Evolutionary conservation across 2,797 vertebrate species (phyloP), one percentile per base, ranked within the genome.

Genomic region (Tympanoctomys barrerae): DNA sequence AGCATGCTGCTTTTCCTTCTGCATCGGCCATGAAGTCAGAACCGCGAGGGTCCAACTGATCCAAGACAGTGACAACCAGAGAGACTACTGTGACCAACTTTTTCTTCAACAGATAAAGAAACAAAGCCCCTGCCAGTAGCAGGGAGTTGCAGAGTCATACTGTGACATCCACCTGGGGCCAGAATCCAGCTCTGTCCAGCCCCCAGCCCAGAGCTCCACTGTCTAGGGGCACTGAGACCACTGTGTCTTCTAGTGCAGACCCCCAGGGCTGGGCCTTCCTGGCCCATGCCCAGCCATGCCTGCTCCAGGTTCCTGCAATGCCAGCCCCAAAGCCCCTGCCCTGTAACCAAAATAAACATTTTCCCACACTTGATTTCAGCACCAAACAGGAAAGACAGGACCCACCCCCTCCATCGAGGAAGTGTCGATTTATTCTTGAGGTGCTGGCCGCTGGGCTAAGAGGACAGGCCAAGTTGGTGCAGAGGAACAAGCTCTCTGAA

Each of bases 341-440:
- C 78, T 24, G 8, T 12, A 57, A 93, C 78, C 93, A 96, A 75
- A 93, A 24, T 66, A 80, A 87, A 89, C 54, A 59, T 68, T 33
- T 94, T 14, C 39, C 61, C 57, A 66, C 21, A 10, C 61, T 79
- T 80, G 22, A 57, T 71, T 80, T 91, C 80, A 90, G 68, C 95
- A 61, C 81, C 70, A 68, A 31, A 73, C 64, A 90, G 22, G 39
- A 61, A 78, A 85, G 42, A 42, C 42, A 42, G 42, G 42, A 42
- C 49, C 5, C 49, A 49, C 66, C 31, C 9, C 2, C 2, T 12
- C 4, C 28, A 26, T 52, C 24, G 73, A 2, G 68, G 89, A 73
- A 79, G 66, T 49, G 18, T 26, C 94, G 7, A 87, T 86, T 89
- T 96, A 86, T 77, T 92, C 75, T 77, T 33, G 19, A 26, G 79